A percentile compares a stretch with the other conserved stretches of the same genome.
These are phyloP conservation scores for Meiosimyza decipiens DNA, from an alignment of 2,888 invertebrate genomes.

Conservation along the genomic window DNA sequence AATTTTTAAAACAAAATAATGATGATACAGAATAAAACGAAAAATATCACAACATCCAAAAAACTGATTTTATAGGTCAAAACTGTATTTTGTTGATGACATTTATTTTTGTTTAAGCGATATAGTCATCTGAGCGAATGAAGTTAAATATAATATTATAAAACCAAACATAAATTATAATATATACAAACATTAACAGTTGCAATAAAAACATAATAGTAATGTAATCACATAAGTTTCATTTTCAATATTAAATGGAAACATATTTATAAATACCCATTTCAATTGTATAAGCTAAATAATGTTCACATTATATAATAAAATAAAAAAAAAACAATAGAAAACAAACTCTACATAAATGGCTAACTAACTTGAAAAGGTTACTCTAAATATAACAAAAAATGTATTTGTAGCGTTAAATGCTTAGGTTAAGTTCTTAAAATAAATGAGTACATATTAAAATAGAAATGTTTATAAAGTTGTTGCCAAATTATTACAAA, in stretches of 20 bases:
- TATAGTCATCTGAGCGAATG: constrained; percentile 1
- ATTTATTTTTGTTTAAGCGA: constrained; percentile 12
- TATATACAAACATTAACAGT: not conserved
- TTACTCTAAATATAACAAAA: no score
- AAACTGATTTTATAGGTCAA: not conserved
- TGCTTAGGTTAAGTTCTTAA: no score
- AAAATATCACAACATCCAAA: not conserved
- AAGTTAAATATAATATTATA: no score
- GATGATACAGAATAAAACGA: constrained; percentile 3
- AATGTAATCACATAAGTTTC: not conserved
- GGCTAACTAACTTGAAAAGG: no score
- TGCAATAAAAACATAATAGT: not conserved
- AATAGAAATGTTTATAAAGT: not conserved
- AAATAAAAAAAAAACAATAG: no score
- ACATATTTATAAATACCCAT: constrained; percentile 1
- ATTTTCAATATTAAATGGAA: no score
- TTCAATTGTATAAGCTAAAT: constrained; percentile 1
- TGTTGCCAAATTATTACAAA: not conserved
- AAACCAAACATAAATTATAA: not conserved
- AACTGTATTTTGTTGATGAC: constrained; percentile 11
- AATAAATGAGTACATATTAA: not conserved
- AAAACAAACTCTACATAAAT: no score
- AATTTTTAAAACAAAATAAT: not conserved
- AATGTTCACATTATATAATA: not conserved
- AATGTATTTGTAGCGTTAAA: no score